Evolutionary conservation across 2,113 vertebrate genomes (phyloP).

Genomic region (Zosterops lateralis): DNA sequence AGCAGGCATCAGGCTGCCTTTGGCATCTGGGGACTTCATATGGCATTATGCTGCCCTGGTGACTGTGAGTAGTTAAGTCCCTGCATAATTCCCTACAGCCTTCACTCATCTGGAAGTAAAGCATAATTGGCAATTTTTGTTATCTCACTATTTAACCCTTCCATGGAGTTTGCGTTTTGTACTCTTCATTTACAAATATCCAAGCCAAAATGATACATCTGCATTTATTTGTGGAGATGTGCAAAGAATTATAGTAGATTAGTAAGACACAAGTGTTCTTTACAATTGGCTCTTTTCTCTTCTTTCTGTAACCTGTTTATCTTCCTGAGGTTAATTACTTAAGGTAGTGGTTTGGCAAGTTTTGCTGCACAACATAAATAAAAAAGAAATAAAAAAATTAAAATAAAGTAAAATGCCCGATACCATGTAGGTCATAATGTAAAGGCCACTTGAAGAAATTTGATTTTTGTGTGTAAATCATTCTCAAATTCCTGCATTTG

Average conservation of each 20-base stretch:
- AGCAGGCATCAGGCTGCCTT: background rate
- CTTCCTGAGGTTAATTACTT: background rate
- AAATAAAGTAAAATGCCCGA: background rate
- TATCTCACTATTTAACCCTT: background rate
- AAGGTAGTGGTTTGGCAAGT: background rate
- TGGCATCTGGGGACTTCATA: background rate
- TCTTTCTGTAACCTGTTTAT: background rate
- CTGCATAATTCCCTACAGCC: background rate
- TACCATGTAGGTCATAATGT: accelerated
- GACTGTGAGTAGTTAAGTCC: background rate
- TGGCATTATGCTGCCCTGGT: background rate
- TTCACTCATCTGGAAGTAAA: slow-evolving; percentile 41
- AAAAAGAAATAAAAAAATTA: background rate
- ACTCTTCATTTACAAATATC: background rate
- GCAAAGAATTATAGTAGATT: background rate
- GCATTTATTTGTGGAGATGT: background rate
- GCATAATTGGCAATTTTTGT: slow-evolving; percentile 28
- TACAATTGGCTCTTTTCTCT: background rate
- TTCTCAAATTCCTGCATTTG: background rate
- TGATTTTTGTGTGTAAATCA: background rate
- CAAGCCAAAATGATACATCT: background rate
- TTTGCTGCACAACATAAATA: background rate
- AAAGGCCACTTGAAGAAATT: background rate
- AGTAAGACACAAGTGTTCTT: background rate
- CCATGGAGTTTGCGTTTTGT: background rate